phyloP scores from a whole-genome alignment of 2,888 invertebrate species.

The Metallyticus violacea region DNA sequence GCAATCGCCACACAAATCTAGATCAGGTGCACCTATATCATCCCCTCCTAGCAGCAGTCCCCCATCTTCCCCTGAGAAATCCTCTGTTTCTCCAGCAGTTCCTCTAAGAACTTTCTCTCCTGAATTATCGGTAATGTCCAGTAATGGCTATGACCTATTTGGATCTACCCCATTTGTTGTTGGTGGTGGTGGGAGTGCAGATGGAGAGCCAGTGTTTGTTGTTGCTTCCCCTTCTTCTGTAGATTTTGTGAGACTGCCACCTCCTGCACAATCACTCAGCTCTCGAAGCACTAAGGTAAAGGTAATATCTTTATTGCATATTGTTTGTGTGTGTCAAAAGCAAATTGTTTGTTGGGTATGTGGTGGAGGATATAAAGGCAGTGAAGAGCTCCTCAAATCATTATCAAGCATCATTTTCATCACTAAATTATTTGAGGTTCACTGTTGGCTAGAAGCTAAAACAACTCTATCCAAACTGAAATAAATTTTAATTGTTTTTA shows the following conservation, averaged over 20 bases:
- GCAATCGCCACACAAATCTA: constrained; percentile 48
- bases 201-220: constrained; percentile 49
- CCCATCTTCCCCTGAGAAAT: background rate
- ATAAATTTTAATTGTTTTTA: too few species aligned
- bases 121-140: constrained; percentile 32
- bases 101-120: constrained; percentile 38
- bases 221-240: constrained; percentile 48
- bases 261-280: constrained; percentile 39
- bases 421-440: too few species aligned
- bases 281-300: constrained; percentile 30
- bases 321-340: too few species aligned
- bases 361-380: background rate
- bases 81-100: constrained; percentile 36
- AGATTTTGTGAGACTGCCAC: constrained; percentile 49
- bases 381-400: too few species aligned
- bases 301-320: background rate
- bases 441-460: too few species aligned
- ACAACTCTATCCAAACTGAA: too few species aligned
- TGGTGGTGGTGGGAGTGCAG: constrained; percentile 48
- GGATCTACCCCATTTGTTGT: constrained; percentile 47
- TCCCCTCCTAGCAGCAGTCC: constrained; percentile 11
- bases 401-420: too few species aligned
- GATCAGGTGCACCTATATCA: constrained; percentile 43
- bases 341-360: background rate
- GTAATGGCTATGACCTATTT: constrained; percentile 42